phyloP scores from a whole-genome alignment of 2,113 vertebrate genomes.

The Rhodinocichla rosea region DNA sequence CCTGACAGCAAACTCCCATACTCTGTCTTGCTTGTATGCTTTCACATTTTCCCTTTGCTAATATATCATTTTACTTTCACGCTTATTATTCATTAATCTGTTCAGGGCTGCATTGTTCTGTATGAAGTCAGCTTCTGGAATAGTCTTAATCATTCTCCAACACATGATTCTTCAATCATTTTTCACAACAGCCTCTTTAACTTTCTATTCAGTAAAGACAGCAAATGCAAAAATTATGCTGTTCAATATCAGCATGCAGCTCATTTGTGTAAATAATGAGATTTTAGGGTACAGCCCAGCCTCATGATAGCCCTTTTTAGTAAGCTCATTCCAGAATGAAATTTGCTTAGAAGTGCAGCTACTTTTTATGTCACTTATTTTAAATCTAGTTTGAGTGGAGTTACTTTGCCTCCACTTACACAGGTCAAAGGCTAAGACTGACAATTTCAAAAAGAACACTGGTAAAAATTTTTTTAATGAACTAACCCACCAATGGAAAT shows the following conservation, averaged over 20 bases:
- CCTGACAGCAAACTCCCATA: background rate
- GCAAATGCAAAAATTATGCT: slow-evolving; percentile 13
- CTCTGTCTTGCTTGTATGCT: background rate
- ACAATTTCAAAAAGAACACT: background rate
- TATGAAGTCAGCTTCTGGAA: slow-evolving; percentile 25
- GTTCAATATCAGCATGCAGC: background rate
- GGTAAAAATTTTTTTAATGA: background rate
- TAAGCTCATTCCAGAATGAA: slow-evolving; percentile 6
- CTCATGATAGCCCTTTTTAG: background rate
- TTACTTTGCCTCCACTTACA: background rate
- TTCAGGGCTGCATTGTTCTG: background rate
- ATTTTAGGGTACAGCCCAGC: background rate
- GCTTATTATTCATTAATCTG: slow-evolving; percentile 36
- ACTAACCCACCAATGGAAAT: background rate
- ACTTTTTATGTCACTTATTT: background rate
- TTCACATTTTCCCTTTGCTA: background rate
- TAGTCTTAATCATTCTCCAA: slow-evolving; percentile 29
- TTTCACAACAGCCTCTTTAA: slow-evolving; percentile 23
- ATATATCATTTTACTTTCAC: slow-evolving; percentile 4
- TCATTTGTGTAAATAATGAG: slow-evolving; percentile 19
- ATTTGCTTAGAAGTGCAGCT: background rate
- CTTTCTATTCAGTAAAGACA: background rate
- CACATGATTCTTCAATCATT: background rate
- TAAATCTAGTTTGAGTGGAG: background rate
- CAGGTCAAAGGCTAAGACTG: background rate